Conservation (phyloP, 2,113 vertebrate species). For the Etheostoma cragini region DNA sequence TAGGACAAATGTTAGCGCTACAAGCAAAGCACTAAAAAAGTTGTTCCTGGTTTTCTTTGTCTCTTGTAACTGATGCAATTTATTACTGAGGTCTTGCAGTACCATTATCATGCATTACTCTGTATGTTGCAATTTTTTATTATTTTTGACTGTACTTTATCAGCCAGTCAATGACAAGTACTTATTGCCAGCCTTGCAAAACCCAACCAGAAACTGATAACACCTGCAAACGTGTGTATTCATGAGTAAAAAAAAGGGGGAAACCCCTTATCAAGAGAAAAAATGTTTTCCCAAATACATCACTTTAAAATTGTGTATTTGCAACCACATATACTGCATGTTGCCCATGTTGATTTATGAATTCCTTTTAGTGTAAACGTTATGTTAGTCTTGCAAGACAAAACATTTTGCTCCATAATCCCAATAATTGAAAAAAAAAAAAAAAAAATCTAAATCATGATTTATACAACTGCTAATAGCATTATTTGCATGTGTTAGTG, state of each 20-base stretch:
- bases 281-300: constrained; percentile 29
- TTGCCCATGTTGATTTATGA: not conserved
- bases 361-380: constrained; percentile 1
- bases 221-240: constrained; percentile 12
- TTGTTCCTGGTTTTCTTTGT: not conserved
- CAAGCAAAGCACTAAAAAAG: not conserved
- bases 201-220: constrained; percentile 26
- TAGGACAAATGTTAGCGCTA: not conserved
- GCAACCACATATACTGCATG: constrained; percentile 8
- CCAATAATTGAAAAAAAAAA: not conserved
- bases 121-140: not conserved
- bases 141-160: not conserved
- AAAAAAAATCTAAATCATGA: not conserved
- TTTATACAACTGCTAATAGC: not conserved
- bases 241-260: not conserved
- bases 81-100: not conserved
- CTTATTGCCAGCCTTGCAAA: constrained; percentile 9
- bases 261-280: not conserved
- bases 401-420: not conserved
- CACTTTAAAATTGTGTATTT: not conserved
- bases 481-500: not conserved
- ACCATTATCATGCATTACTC: not conserved
- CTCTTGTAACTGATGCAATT: not conserved
- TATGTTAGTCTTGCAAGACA: not conserved
- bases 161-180: not conserved